phyloP scores from a whole-genome alignment of 2,888 invertebrate genomes.

The Campaea margaritaria region DNA sequence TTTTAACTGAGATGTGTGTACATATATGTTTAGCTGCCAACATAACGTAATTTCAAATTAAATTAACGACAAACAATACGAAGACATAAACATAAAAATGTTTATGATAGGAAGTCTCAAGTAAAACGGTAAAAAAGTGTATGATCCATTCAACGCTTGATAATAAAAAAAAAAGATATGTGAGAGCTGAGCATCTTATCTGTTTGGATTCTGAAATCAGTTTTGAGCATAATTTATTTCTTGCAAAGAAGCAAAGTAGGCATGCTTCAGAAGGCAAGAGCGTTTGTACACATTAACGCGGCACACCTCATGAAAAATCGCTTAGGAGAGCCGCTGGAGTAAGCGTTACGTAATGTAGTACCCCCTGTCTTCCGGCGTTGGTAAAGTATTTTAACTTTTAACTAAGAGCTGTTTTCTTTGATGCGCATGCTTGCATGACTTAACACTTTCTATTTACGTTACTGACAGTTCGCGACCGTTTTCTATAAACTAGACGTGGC shows the following conservation, averaged over 20 bases:
- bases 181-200: constrained; percentile 57
- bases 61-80: constrained; percentile 23
- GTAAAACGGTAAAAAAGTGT: constrained; percentile 37
- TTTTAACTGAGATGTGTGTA: neutral
- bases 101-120: constrained; percentile 36
- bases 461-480: neutral
- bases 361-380: constrained; percentile 44
- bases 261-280: constrained; percentile 74
- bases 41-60: constrained; percentile 15
- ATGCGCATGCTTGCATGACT: constrained; percentile 11
- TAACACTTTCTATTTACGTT: constrained; percentile 5
- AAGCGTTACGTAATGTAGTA: constrained; percentile 57
- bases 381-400: constrained; percentile 45
- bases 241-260: constrained; percentile 74
- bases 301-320: constrained; percentile 83
- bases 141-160: constrained; percentile 38
- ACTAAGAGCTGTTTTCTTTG: constrained; percentile 37
- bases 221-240: constrained; percentile 80
- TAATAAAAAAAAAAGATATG: constrained; percentile 40
- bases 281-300: constrained; percentile 83
- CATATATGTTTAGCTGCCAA: constrained; percentile 1
- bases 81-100: constrained; percentile 26
- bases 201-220: constrained; percentile 67
- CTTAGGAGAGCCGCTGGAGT: constrained; percentile 73
- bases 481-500: too few species aligned